Evolutionary conservation across 1,140 invertebrate genomes (phyloP), one percentile per base, ranked within the genome.

Genomic region (Aplysia californica): DNA sequence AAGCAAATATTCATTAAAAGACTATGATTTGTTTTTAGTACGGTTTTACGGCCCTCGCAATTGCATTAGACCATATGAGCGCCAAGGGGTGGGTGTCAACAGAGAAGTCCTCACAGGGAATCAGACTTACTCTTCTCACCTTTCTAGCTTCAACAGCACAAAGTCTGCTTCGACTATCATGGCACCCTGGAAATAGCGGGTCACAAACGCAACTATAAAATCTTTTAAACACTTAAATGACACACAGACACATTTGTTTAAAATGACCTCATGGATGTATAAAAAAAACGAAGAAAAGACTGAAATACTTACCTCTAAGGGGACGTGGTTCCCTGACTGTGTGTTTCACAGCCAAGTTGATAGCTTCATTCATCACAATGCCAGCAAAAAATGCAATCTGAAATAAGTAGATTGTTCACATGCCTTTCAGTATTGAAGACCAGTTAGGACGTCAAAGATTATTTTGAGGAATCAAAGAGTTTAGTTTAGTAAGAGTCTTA

Each of bases 351-450:
- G 94, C 89, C 89, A 94, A 93, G 90, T 97, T 97, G 41, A 95
- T 82, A 41, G 91, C 82, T 90, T 97, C 95, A 91, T 96, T 96
- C 33, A 95, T 83, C 77, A 95, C 82, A 77, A 94, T 92, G 44
- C 96, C 96, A 81, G 93, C 83, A 86, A 96, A 95, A 90, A 96
- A 97, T 55, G 92, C 93, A 83, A 97, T 96, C 96, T 96, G 90
- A 64, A 82, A 84, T 33, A 58, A n/a, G 68, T 56, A 64, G 72
- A 78, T 67, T 38, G 38, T 36, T 36, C 36, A 38, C 26, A 35
- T n/a, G 35, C 26, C 20, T 20, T 2, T 39, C 41, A 4, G 35
- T 20, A 5, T 65, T 55, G 3, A 44, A n/a, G n/a, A n/a, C n/a
- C n/a, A n/a, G n/a, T n/a, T 21, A 65, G 20, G 35, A 20, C 6